Conservation (phyloP, 1,140 invertebrate genomes). For the Antheraea mylitta region DNA sequence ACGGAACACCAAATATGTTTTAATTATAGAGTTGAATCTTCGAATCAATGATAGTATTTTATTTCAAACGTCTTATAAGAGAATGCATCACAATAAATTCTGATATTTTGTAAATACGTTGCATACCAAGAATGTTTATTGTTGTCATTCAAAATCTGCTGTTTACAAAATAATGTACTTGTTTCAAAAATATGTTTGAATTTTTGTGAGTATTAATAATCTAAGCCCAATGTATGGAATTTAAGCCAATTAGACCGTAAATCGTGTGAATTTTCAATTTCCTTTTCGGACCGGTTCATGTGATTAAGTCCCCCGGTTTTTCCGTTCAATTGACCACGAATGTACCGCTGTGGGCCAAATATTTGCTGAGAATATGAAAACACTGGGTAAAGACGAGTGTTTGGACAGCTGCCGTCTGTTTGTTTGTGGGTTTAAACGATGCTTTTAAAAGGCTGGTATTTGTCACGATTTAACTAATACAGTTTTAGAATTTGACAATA, state of each 20-base stretch:
- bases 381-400: constrained; percentile 32
- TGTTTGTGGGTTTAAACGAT: constrained; percentile 26
- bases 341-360: constrained; percentile 28
- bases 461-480: no score
- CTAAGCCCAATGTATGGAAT: constrained; percentile 1
- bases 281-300: constrained; percentile 11
- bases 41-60: no score
- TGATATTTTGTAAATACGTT: no score
- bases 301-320: constrained; percentile 28
- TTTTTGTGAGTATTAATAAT: neutral
- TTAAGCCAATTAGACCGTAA: constrained; percentile 25
- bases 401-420: constrained; percentile 44
- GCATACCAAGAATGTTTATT: no score
- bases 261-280: constrained; percentile 28
- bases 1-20: no score
- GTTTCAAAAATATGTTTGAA: neutral
- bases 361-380: constrained; percentile 37
- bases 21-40: no score
- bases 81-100: no score
- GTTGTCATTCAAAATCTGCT: no score
- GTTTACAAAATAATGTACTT: no score
- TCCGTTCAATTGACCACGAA: constrained; percentile 49
- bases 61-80: no score
- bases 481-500: no score
- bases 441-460: neutral